Conservation (phyloP, 1,140 invertebrate species). For the Drosophila busckii region DNA sequence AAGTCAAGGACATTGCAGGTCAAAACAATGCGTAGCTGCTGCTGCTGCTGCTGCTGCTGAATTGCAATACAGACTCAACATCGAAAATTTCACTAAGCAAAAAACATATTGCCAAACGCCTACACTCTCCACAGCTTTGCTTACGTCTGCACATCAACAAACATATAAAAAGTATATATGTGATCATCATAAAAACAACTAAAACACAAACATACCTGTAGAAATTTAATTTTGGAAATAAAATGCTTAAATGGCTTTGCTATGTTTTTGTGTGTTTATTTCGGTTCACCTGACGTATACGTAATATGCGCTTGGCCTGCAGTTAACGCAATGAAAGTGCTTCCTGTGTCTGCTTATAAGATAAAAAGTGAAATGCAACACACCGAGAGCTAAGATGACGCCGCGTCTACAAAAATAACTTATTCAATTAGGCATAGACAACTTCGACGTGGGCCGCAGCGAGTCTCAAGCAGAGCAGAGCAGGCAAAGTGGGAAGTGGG, state of each 20-base stretch:
- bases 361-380: constrained; percentile 64
- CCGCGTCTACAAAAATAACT: constrained; percentile 64
- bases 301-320: constrained; percentile 20
- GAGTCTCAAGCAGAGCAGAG: too few species aligned
- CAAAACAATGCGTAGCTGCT: constrained; percentile 38
- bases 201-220: background rate
- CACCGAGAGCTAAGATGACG: constrained; percentile 35
- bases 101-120: too few species aligned
- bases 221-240: constrained; percentile 31
- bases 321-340: constrained; percentile 52
- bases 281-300: constrained; percentile 43
- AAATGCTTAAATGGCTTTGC: constrained; percentile 51
- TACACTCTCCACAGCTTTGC: too few species aligned
- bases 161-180: too few species aligned
- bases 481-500: too few species aligned
- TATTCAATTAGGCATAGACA: constrained; percentile 65
- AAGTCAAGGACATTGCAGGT: constrained; percentile 56
- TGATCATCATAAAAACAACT: too few species aligned
- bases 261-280: constrained; percentile 46
- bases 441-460: constrained; percentile 11
- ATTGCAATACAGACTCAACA: too few species aligned
- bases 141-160: too few species aligned
- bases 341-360: constrained; percentile 75
- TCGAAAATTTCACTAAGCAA: too few species aligned
- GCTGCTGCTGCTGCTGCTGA: too few species aligned